Base-by-base conservation (phyloP, 2,113 vertebrate genomes). In the Terrapene triunguis region DNA sequence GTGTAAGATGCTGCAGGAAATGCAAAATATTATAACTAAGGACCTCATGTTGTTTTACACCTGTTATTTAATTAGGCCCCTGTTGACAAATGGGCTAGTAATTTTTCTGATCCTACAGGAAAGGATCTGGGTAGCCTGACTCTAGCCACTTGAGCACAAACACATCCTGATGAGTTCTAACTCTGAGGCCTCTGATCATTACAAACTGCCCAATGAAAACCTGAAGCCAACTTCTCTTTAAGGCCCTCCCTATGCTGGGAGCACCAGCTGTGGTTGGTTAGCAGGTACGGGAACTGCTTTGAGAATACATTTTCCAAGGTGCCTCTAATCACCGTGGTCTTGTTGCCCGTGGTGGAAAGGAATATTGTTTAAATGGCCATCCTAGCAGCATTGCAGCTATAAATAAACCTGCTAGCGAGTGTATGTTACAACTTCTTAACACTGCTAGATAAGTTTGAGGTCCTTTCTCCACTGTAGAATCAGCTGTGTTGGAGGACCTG, bases 111-210 rank as follows among this genome's bases (percentile, higher is more conserved):
- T 59, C 21, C 11, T 14, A 4, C 10, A 3, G 1, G n/a, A 7
- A 2, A 10, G 22, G 1, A 32, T 24, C 1, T 19, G 57, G 85
- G 42, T 8, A 44, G 1, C 80, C 85, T n/a, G 0, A 32, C 21
- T 44, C 14, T 4, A 44, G 27, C 6, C 5, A 38, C 53, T 27
- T 0, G 35, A 57, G 53, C 50, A 21, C 10, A 42, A 51, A 32
- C 1, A 22, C 12, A 0, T 8, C 44, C 50, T 79, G 38, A 0
- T 76, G 59, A 76, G 38, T 1, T 12, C 21, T 14, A 14, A 10
- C 2, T 35, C 0, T 35, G 7, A 27, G 53, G 11, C 2, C 1
- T 2, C 54, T 8, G 13, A 0, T 51, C 47, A 17, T 47, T 1
- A 0, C 47, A n/a, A 35, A 25, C 80, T 22, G 25, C 0, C 27